Evolutionary conservation across 2,888 invertebrate genomes (phyloP).

Genomic region (Yponomeuta cagnagella): DNA sequence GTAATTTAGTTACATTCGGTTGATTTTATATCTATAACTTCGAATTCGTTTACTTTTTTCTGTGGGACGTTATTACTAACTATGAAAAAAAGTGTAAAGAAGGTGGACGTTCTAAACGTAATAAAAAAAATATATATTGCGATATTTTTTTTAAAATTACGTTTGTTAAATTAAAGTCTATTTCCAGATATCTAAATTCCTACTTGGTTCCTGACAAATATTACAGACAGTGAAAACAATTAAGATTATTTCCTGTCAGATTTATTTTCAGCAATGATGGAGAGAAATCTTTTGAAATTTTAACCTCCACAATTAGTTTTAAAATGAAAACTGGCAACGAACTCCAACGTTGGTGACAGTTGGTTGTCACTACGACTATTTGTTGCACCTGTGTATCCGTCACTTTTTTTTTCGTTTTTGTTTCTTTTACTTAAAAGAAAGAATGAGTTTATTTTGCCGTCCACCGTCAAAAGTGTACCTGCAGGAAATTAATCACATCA

Average conservation of each 20-base stretch:
- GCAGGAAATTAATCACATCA: too few relatives aligned
- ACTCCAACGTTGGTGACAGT: conserved; percentile 3
- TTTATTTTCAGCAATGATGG: not conserved
- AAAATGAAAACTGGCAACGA: conserved; percentile 1
- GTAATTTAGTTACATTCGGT: too few relatives aligned
- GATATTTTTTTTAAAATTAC: too few relatives aligned
- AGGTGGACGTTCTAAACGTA: too few relatives aligned
- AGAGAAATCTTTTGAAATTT: not conserved
- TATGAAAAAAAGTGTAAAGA: too few relatives aligned
- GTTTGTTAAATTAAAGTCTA: too few relatives aligned
- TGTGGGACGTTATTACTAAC: too few relatives aligned
- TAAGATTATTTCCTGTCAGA: not conserved
- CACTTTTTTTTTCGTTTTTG: conserved; percentile 11
- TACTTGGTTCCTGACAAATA: not conserved
- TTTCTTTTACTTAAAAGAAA: not conserved
- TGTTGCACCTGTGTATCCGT: conserved; percentile 15
- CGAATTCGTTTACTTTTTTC: too few relatives aligned
- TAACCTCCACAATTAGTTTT: conserved; percentile 10
- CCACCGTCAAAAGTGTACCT: not conserved
- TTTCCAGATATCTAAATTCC: not conserved
- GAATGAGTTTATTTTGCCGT: not conserved
- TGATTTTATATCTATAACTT: too few relatives aligned
- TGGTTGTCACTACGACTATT: conserved; percentile 11
- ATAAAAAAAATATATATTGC: too few relatives aligned
- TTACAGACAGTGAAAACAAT: not conserved